Conservation (phyloP, 2,888 invertebrate genomes). For the Dynastes tityus region DNA sequence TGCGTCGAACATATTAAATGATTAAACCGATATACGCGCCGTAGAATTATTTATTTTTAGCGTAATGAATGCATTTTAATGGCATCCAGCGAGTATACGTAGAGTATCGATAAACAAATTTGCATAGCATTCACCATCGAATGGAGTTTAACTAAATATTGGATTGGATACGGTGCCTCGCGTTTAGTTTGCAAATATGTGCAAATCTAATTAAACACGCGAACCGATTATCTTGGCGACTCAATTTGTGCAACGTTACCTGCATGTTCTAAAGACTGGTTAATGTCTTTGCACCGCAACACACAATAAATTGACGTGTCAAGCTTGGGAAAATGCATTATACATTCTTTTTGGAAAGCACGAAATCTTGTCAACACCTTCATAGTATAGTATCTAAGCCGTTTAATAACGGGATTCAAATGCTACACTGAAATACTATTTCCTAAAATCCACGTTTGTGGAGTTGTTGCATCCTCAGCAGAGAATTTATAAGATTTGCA, state of each 20-base stretch:
- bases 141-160: slow-evolving; percentile 35
- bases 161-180: background rate
- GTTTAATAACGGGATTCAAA: no score
- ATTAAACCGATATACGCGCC: background rate
- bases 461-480: no score
- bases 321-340: no score
- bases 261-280: no score
- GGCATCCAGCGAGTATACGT: background rate
- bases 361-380: no score
- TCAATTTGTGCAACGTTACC: slow-evolving; percentile 3
- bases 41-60: slow-evolving; percentile 14
- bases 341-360: no score
- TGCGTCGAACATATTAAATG: slow-evolving; percentile 20
- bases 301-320: no score
- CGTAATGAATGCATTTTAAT: slow-evolving; percentile 27
- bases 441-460: no score
- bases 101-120: slow-evolving; percentile 32
- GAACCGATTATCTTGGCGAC: slow-evolving; percentile 11
- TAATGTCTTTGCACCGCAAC: no score
- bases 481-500: no score
- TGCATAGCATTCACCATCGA: slow-evolving; percentile 30
- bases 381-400: no score
- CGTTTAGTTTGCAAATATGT: slow-evolving; percentile 38
- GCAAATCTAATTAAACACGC: slow-evolving; percentile 35
- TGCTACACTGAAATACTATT: no score